Evolutionary conservation across 2,797 vertebrate genomes (phyloP), one percentile per base, ranked within the genome.

Genomic region (Pteronotus mesoamericanus): DNA sequence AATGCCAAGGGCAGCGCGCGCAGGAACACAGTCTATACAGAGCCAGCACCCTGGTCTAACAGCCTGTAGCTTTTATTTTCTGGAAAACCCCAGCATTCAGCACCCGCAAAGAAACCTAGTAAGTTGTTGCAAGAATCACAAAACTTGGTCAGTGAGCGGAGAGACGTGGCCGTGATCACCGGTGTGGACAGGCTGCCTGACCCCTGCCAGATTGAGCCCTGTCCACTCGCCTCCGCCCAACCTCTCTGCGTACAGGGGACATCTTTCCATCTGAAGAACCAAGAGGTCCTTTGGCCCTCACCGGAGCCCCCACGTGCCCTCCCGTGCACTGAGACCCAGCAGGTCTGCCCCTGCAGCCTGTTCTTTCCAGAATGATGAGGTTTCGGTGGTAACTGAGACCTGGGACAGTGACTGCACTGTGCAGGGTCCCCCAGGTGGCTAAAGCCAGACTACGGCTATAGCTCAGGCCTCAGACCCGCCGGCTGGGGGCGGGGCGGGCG

Each of bases 101-200:
- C 57, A 86, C 37, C 9, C 19, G 37, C 18, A 15, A 1, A 68
- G 55, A 34, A 16, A 26, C 75, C 42, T 1, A 29, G 57, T 37
- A 21, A 39, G 37, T 46, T 21, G 46, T 26, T 44, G 34, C 9
- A 29, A 34, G 55, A 53, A 85, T 53, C 72, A 51, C 89, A 89
- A 32, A 34, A 59, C 34, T 2, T 7, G 6, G 51, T 48, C 9
- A 3, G 37, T 37, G 64, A 51, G 44, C 15, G 91, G 42, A 44
- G 39, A 68, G 29, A 44, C 3, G 2, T 1, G 22, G 48, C n/a
- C 1, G 3, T 0, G 53, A 21, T 29, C 21, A 0, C 29, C 1
- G 0, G 42, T 4, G 11, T 16, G 16, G 22, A 53, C 24, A 34
- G 71, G 34, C 24, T 26, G 37, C 55, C 14, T 5, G 26, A 24